Base-by-base conservation (phyloP, 2,888 invertebrate species). In the Protonemura montana region DNA sequence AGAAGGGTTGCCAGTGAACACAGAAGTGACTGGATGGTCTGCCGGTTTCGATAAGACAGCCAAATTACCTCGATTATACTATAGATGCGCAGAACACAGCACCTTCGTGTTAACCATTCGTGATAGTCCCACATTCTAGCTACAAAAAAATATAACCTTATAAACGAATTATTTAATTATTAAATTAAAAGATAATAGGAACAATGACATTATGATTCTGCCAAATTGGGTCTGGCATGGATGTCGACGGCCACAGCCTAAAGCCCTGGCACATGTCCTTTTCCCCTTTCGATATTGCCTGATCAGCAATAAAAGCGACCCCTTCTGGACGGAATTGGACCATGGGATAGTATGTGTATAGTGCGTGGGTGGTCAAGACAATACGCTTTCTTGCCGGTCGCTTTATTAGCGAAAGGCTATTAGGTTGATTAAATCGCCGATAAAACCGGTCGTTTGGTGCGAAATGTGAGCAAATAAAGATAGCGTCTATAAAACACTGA, bases 381-480 rank as follows among this genome's bases (percentile, higher is more conserved):
- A 59, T 21, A 59, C 16, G 59, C 59, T 21, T 21, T 59, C 59
- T 10, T 59, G 59, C 59, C 59, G 59, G 59, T 16, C 59, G 21
- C 21, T 59, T 59, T 59, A 59, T 59, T 59, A 59, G 59, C 59
- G 59, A 59, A 59, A 59, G 3, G 59, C 59, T 78, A 78, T 28
- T 78, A 78, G 27, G 78, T 78, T 28, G 78, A 78, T 78, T 78
- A 78, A 78, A 78, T 78, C 78, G 28, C 27, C 78, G 78, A 78
- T 78, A 78, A 78, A 78, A 78, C 78, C 10, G 26, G 78, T 78
- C 78, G 28, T 78, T 59, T 59, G 59, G 59, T 59, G 59, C 59
- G 59, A 59, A 59, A 59, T 59, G 59, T 59, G 59, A 59, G 59
- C 59, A 59, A 59, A 59, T 59, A 59, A 59, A 59, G 59, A 59